Evolutionary conservation across 2,888 invertebrate species (phyloP).

Genomic region (Caenorhabditis sp.): DNA sequence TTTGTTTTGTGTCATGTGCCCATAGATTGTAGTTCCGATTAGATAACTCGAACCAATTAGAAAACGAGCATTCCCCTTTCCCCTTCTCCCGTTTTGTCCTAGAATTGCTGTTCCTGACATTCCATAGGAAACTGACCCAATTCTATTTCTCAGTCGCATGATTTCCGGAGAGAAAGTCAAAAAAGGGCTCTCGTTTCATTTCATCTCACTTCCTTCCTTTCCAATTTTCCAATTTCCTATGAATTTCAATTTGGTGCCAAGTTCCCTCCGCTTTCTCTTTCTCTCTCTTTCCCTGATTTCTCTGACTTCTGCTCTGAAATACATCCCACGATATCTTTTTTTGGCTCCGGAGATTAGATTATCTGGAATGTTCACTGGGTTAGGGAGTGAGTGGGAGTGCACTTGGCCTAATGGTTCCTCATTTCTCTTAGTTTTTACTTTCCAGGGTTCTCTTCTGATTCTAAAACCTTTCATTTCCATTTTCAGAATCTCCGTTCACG

Average conservation of each 20-base stretch:
- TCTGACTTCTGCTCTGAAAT: neutral
- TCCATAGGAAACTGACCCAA: neutral
- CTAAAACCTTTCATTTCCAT: no score
- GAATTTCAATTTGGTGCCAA: slow-evolving; percentile 30
- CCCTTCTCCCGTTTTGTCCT: no score
- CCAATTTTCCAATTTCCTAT: slow-evolving; percentile 22
- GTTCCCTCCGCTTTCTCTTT: slow-evolving; percentile 7
- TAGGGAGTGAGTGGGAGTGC: no score
- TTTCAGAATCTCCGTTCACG: slow-evolving; percentile 66
- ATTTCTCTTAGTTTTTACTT: no score
- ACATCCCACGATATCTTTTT: slow-evolving; percentile 10
- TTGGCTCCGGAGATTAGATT: no score
- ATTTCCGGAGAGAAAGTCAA: slow-evolving; percentile 12
- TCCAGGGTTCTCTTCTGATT: neutral
- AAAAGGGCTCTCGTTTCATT: slow-evolving; percentile 28
- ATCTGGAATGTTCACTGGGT: no score
- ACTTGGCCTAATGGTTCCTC: no score
- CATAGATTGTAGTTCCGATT: slow-evolving; percentile 30
- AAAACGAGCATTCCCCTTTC: neutral
- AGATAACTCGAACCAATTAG: slow-evolving; percentile 12
- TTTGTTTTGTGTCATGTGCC: slow-evolving; percentile 14
- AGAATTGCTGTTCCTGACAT: neutral
- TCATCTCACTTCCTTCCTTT: slow-evolving; percentile 6
- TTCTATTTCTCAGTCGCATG: slow-evolving; percentile 25
- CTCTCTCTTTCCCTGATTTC: neutral